Conservation (phyloP, 2,888 invertebrate species). For the Microctonus aethiopoides region DNA sequence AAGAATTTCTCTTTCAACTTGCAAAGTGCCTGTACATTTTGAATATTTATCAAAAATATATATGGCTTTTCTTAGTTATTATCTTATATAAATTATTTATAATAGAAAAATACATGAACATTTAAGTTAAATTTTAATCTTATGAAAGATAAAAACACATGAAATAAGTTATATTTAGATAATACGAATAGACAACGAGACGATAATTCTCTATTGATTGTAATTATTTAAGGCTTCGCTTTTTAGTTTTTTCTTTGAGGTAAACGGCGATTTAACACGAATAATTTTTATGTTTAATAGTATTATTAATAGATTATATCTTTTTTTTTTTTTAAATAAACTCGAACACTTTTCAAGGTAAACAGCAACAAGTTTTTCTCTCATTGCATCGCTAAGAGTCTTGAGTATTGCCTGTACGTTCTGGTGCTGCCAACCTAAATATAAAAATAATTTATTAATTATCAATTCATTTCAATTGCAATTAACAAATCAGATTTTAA, state of each 20-base stretch:
- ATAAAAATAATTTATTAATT: conserved; percentile 26
- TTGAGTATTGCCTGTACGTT: conserved; percentile 40
- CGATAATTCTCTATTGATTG: no score
- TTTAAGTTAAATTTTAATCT: not conserved
- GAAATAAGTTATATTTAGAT: not conserved
- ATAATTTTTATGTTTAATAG: not conserved
- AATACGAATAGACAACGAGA: not conserved
- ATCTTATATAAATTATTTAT: no score
- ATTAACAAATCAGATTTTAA: not conserved
- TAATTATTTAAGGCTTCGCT: conserved; percentile 1
- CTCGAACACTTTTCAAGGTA: not conserved
- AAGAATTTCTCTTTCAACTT: no score
- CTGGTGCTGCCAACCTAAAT: conserved; percentile 55
- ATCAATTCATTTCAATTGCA: not conserved
- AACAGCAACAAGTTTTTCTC: not conserved
- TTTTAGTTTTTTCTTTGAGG: not conserved
- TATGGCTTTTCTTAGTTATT: not conserved
- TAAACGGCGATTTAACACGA: not conserved
- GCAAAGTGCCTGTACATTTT: not conserved
- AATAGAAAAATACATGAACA: not conserved
- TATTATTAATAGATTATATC: not conserved
- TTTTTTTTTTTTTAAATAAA: not conserved
- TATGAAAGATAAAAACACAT: not conserved
- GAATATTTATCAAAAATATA: not conserved
- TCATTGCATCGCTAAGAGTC: conserved; percentile 12